Percentiles rank a stretch among this genome's conserved stretches.
Conservation (phyloP, 2,113 vertebrate genomes). For the Sylvia atricapilla region DNA sequence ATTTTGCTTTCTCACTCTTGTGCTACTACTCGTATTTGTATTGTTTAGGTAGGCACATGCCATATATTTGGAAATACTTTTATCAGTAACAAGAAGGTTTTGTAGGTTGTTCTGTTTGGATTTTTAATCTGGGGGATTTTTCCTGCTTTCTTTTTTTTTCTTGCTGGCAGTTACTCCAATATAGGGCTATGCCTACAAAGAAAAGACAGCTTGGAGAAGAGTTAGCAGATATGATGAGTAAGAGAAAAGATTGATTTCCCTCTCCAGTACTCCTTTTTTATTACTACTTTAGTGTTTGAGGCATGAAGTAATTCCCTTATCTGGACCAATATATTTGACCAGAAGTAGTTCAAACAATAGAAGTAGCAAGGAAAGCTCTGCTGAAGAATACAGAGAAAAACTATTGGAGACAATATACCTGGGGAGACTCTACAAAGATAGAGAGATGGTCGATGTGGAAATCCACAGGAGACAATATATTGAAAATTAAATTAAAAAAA, state of each 20-base stretch:
- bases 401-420: background rate
- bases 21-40: background rate
- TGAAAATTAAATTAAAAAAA: background rate
- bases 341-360: slow-evolving; percentile 26
- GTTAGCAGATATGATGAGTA: background rate
- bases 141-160: background rate
- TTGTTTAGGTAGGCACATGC: background rate
- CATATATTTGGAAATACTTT: background rate
- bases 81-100: background rate
- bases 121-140: background rate
- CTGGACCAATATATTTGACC: background rate
- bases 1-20: background rate
- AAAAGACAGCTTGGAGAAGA: background rate
- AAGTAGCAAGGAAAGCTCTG: background rate
- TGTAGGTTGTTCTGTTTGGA: background rate
- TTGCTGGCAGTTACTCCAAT: background rate
- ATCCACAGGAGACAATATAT: background rate
- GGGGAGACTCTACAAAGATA: background rate
- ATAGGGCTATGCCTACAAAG: background rate
- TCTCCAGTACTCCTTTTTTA: background rate
- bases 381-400: background rate
- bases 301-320: slow-evolving; percentile 32
- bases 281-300: slow-evolving; percentile 25
- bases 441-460: background rate
- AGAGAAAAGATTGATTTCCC: background rate